phyloP scores from a whole-genome alignment of 37 sponge, comb jelly and placozoan genomes.

The Halisarca cf. caerulea region DNA sequence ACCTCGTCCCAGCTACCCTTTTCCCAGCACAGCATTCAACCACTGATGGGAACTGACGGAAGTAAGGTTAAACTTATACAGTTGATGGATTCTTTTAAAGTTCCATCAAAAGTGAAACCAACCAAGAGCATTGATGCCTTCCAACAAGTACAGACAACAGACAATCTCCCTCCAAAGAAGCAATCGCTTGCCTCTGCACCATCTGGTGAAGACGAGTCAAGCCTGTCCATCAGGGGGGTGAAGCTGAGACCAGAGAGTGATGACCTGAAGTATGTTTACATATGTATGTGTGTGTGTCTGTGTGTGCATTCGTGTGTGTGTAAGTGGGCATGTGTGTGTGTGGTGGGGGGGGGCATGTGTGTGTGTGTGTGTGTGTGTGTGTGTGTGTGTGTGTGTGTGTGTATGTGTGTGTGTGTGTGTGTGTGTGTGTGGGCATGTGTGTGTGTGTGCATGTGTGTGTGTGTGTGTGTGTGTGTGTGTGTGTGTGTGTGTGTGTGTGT shows the following conservation, averaged over 20 bases:
- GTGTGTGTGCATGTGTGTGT: background rate
- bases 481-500: slow-evolving; percentile 2
- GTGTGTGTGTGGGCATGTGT: background rate
- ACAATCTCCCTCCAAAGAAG: background rate
- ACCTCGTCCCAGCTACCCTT: too few species aligned
- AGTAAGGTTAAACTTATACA: background rate
- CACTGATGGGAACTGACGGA: too few species aligned
- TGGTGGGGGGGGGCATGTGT: background rate
- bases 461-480: slow-evolving; percentile 8
- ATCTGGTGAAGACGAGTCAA: background rate
- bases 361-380: slow-evolving; percentile 14
- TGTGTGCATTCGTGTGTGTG: too few species aligned
- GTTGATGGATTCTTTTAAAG: background rate
- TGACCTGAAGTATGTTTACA: slow-evolving; percentile 15
- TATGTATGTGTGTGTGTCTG: too few species aligned
- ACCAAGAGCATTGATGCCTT: slow-evolving; percentile 15
- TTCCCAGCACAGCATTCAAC: too few species aligned
- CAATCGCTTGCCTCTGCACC: background rate
- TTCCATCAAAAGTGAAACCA: background rate
- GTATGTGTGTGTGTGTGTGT: slow-evolving; percentile 10
- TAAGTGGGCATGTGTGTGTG: background rate
- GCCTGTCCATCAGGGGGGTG: background rate
- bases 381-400: background rate
- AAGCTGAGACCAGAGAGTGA: background rate
- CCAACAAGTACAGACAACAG: background rate